These are phyloP conservation scores for Exaiptasia diaphana DNA, from an alignment of 64 coral and sea anemone species.

Conservation along the genomic window DNA sequence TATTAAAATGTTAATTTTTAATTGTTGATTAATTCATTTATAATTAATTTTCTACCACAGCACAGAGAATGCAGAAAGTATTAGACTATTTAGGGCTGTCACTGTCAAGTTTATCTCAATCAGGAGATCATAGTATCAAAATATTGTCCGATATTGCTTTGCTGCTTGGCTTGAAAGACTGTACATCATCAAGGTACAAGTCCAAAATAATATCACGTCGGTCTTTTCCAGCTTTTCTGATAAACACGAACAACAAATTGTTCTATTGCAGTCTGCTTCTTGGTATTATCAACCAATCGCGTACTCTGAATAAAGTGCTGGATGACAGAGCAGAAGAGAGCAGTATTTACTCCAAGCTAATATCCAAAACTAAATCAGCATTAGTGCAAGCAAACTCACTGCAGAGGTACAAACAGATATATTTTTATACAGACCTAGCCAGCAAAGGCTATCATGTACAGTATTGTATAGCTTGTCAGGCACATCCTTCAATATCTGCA, in stretches of 20 bases:
- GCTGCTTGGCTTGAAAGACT: constrained; percentile 76
- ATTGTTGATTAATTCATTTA: background rate
- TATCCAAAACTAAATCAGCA: constrained; percentile 77
- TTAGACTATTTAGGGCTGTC: constrained; percentile 66
- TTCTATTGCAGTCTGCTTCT: constrained; percentile 50
- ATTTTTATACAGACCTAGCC: no score
- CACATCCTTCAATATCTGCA: background rate
- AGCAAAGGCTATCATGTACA: background rate
- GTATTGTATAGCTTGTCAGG: background rate
- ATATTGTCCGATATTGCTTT: constrained; percentile 66
- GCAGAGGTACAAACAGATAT: constrained; percentile 85
- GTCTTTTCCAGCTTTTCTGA: background rate
- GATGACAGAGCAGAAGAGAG: constrained; percentile 72
- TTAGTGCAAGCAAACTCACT: constrained; percentile 56
- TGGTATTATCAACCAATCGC: constrained; percentile 61
- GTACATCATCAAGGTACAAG: constrained; percentile 81
- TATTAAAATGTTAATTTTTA: background rate
- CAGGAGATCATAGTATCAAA: constrained; percentile 73
- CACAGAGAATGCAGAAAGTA: constrained; percentile 62
- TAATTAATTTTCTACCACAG: constrained; percentile 34
- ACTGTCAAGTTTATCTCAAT: constrained; percentile 79
- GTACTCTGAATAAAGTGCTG: constrained; percentile 32
- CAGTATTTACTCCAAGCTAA: constrained; percentile 37
- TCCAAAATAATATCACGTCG: background rate
- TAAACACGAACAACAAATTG: background rate